These are phyloP conservation scores for Tachina fera DNA, from an alignment of 2,888 invertebrate species.

Conservation along the genomic window DNA sequence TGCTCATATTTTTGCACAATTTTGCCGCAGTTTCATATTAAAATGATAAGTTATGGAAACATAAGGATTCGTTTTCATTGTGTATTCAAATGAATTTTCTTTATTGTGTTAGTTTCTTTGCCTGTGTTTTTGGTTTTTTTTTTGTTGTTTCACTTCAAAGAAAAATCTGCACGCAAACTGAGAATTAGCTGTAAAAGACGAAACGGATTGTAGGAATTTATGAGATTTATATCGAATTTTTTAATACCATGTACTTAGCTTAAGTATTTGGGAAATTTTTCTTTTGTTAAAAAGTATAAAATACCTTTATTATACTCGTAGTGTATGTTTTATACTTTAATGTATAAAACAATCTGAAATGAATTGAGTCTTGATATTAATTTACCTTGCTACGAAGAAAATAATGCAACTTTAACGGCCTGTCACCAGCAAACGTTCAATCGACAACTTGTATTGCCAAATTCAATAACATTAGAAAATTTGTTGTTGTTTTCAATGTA, in stretches of 20 bases:
- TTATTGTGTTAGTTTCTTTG: not conserved
- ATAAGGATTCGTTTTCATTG: slow-evolving; percentile 6
- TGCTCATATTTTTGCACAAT: not conserved
- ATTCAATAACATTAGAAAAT: too few relatives aligned
- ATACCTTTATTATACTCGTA: not conserved
- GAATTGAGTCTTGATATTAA: too few relatives aligned
- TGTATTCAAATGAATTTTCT: slow-evolving; percentile 36
- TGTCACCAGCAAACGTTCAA: too few relatives aligned
- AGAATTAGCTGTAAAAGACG: slow-evolving; percentile 41
- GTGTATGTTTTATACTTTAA: too few relatives aligned
- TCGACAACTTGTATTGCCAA: too few relatives aligned
- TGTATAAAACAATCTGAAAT: too few relatives aligned
- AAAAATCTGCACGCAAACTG: slow-evolving; percentile 57
- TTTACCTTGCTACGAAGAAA: too few relatives aligned
- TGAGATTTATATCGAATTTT: not conserved
- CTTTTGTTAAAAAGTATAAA: not conserved
- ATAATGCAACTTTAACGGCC: too few relatives aligned
- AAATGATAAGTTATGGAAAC: not conserved
- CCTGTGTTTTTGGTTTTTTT: not conserved
- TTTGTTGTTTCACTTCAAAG: not conserved
- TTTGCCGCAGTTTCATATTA: not conserved
- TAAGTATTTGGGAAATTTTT: not conserved
- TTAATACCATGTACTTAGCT: not conserved
- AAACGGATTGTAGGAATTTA: not conserved
- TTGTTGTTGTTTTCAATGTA: too few relatives aligned